Evolutionary conservation across 2,797 vertebrate genomes (phyloP), one percentile per base, ranked within the genome.

Genomic region (Myiotriccus ornatus): DNA sequence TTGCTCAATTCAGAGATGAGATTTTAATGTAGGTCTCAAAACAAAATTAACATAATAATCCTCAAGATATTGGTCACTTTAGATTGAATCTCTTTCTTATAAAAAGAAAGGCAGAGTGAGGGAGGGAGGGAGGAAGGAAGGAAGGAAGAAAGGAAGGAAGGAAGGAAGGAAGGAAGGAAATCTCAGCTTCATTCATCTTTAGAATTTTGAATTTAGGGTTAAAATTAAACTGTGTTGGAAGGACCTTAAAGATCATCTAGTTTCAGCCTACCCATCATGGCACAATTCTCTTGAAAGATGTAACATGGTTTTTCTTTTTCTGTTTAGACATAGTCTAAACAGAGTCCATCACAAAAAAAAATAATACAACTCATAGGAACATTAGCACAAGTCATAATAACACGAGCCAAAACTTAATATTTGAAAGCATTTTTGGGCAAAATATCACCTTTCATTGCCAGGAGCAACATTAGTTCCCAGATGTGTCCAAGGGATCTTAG

Each of bases 371-470:
- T 59, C 10, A 34, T 6, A 68, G 25, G 15, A 74, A 67, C 15
- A 57, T 50, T 56, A 62, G 39, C 43, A 52, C 7, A 71, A 60
- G 3, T 34, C 34, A 65, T 16, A 50, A 14, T 2, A 77, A 53
- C 2, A 63, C 17, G 21, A 83, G 10, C 1, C 13, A 47, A 84
- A 73, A 76, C 12, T 73, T 55, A 49, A 27, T 60, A 62, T 69
- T 39, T 71, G 14, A 49, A 90, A 44, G 25, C 14, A 34, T 23
- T 53, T 75, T 59, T 53, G 6, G 27, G 6, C 2, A 52, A 91
- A 91, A 80, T 22, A 93, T 43, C 73, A 98, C 98, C 97, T 98
- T 94, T 98, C 98, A 97, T 98, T 98, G 79, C 98, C 97, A 60
- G 97, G 89, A 57, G 97, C 97, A 89, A 94, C 67, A 7, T 97